Evolutionary conservation across 2,113 vertebrate species (phyloP), one percentile per base, ranked within the genome.

Genomic region (Zonotrichia leucophrys): DNA sequence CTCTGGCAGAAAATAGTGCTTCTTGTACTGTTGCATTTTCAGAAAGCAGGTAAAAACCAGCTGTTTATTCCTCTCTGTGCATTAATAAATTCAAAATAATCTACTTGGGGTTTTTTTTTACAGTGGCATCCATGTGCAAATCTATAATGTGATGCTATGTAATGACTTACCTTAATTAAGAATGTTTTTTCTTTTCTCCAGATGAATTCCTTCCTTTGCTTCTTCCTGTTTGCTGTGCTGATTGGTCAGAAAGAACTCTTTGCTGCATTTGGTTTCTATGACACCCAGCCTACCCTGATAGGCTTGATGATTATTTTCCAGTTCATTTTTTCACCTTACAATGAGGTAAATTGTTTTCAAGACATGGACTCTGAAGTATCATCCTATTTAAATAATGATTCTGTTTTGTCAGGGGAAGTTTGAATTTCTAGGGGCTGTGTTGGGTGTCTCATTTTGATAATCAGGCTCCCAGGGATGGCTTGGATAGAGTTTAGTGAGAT

Each of bases 241-340:
- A 99, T 99, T 97, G 98, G 99, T 93, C 99, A 95, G 11, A 99
- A 98, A 95, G 99, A 99, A 92, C 98, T 99, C 87, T 99, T 99
- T 97, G 96, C 98, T 92, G 99, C 99, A 9, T 99, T 99, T 97
- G 99, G 99, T 94, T 99, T 99, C 96, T 97, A 98, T 96, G 98
- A 98, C 91, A 98, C 96, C 93, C 99, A 99, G 52, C 99, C 99
- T 37, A 99, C 99, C 76, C 97, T 99, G 78, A 99, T 99, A 95
- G 99, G 99, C 95, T 97, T 99, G 89, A 98, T 99, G 98, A 99
- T 99, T 97, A 99, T 99, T 97, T 99, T 99, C 98, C 99, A 99
- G 98, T 99, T 99, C 97, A 99, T 99, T 97, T 99, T 99, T 97
- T 99, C 99, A 60, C 99, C 99, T 28, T 99, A 99, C 97, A 99